Evolutionary conservation across 2,888 invertebrate species (phyloP).

Genomic region (Steromphala cineraria): DNA sequence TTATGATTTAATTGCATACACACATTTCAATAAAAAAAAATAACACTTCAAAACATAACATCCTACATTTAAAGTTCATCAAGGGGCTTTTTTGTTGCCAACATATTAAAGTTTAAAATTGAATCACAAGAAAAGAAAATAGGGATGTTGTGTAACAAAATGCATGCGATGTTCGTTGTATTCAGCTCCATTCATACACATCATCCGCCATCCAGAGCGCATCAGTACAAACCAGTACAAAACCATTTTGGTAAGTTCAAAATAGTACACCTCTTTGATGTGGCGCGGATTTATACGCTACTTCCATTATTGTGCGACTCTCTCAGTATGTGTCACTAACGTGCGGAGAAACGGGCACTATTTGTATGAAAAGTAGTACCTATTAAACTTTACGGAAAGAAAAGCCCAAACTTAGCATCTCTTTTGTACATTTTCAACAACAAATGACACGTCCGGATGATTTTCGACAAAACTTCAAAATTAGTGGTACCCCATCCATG

Average conservation of each 20-base stretch:
- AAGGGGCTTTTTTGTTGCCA: too few relatives aligned
- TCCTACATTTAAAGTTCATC: too few relatives aligned
- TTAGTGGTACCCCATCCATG: not conserved
- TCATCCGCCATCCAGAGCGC: too few relatives aligned
- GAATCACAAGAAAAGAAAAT: too few relatives aligned
- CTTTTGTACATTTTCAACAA: slow-evolving; percentile 3
- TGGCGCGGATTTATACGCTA: not conserved
- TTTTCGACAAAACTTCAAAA: not conserved
- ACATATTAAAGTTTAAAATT: too few relatives aligned
- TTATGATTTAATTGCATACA: too few relatives aligned
- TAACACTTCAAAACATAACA: too few relatives aligned
- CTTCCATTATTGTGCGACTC: not conserved
- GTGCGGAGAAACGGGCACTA: not conserved
- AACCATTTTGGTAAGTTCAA: slow-evolving; percentile 3
- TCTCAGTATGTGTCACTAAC: not conserved
- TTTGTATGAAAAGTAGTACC: slow-evolving; percentile 4
- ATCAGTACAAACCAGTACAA: not conserved
- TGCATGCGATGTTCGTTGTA: too few relatives aligned
- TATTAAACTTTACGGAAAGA: slow-evolving; percentile 5
- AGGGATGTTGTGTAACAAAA: too few relatives aligned
- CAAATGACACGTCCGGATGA: not conserved
- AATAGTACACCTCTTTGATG: not conserved
- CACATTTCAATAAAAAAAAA: too few relatives aligned
- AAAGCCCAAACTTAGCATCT: not conserved
- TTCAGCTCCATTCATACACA: too few relatives aligned